Percentiles rank a stretch among this genome's conserved stretches.
Evolutionary conservation across 2,797 vertebrate genomes (phyloP).

Genomic region (Microcaecilia unicolor): DNA sequence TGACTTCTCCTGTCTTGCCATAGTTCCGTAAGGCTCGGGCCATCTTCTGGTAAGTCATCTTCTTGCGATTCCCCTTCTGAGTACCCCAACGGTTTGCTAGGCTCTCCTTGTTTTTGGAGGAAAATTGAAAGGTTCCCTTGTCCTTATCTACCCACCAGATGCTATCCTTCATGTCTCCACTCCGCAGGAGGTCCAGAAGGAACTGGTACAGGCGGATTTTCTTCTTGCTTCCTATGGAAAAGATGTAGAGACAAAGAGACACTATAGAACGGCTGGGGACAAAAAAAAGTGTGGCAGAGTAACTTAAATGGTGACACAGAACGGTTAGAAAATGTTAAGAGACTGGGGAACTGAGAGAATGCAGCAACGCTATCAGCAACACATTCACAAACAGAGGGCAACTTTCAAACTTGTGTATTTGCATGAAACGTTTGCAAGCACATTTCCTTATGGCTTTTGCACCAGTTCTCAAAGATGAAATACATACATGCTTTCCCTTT

Average conservation of each 20-base stretch:
- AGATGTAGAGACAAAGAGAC: constrained; percentile 19
- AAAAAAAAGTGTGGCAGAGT: no score
- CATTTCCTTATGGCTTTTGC: no score
- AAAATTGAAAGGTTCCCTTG: constrained; percentile 97
- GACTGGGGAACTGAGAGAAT: no score
- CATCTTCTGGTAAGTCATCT: constrained; percentile 99
- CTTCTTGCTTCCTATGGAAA: constrained; percentile 89
- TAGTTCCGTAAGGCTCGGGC: constrained; percentile 95
- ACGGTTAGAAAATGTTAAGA: no score
- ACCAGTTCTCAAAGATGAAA: no score
- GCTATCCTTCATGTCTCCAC: constrained; percentile 96
- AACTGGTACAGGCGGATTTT: constrained; percentile 98
- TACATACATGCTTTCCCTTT: no score
- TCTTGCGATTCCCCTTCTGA: constrained; percentile 97
- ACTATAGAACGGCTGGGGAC: not conserved
- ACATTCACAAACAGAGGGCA: no score
- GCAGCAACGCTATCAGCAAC: no score
- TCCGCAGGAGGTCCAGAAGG: constrained; percentile 89
- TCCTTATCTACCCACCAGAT: constrained; percentile 99
- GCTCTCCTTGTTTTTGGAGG: constrained; percentile 96
- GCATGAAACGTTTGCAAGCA: no score
- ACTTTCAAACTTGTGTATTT: no score
- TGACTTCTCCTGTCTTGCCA: constrained; percentile 97
- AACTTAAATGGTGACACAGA: no score
- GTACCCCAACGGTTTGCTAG: constrained; percentile 92